Percentiles rank a stretch among this genome's conserved stretches.
phyloP scores from a whole-genome alignment of 2,797 vertebrate genomes.

The Danio choprae region DNA sequence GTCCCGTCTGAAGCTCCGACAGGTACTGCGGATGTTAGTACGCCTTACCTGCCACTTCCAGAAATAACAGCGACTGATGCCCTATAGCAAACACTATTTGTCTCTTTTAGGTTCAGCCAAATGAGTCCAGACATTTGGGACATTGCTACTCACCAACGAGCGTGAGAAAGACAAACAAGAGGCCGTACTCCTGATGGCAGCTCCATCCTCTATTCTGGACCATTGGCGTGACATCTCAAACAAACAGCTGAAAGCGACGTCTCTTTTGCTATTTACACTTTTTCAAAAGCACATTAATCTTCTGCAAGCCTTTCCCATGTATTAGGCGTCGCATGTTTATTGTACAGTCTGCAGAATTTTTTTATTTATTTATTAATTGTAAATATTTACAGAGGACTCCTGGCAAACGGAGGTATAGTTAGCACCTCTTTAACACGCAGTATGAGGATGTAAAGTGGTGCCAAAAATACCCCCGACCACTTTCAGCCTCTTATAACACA shows the following conservation, averaged over 20 bases:
- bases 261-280: slow-evolving; percentile 40
- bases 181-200: slow-evolving; percentile 29
- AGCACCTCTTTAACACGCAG: slow-evolving; percentile 57
- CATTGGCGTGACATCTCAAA: slow-evolving; percentile 39
- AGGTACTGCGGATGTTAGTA: neutral
- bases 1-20: slow-evolving; percentile 16
- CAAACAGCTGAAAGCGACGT: slow-evolving; percentile 40
- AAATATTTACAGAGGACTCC: slow-evolving; percentile 60
- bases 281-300: slow-evolving; percentile 38
- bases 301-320: slow-evolving; percentile 22
- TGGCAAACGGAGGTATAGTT: slow-evolving; percentile 56
- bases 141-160: slow-evolving; percentile 18
- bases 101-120: slow-evolving; percentile 4
- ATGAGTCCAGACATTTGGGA: slow-evolving; percentile 14
- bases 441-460: slow-evolving; percentile 39
- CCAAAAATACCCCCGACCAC: slow-evolving; percentile 52
- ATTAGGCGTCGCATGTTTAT: slow-evolving; percentile 30
- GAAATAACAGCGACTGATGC: slow-evolving; percentile 14
- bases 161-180: slow-evolving; percentile 53
- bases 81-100: neutral
- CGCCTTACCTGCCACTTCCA: slow-evolving; percentile 3
- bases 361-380: slow-evolving; percentile 47
- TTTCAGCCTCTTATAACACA: slow-evolving; percentile 32
- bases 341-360: slow-evolving; percentile 40
- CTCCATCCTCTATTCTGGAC: slow-evolving; percentile 46